These are phyloP conservation scores for Xanthorhoe spadicearia DNA, from an alignment of 2,888 invertebrate genomes.

Conservation along the genomic window DNA sequence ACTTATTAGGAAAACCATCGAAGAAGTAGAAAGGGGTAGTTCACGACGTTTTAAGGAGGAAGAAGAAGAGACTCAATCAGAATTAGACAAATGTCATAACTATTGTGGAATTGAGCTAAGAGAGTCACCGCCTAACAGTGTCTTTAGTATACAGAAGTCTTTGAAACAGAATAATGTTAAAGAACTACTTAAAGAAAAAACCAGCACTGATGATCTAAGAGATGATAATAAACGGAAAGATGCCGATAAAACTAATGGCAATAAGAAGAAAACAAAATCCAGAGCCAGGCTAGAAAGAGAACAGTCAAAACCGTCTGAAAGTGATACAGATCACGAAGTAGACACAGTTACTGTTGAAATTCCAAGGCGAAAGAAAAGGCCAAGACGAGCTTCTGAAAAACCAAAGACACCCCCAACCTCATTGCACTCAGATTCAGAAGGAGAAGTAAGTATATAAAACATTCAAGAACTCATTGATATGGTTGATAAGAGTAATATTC, in stretches of 20 bases:
- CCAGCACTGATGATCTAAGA: constrained; percentile 61
- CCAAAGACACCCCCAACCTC: constrained; percentile 77
- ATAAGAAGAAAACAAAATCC: constrained; percentile 77
- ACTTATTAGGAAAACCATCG: constrained; percentile 78
- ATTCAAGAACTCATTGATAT: neutral
- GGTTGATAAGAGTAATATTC: neutral
- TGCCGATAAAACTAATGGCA: constrained; percentile 66
- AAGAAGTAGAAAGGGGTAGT: constrained; percentile 78
- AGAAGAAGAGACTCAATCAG: constrained; percentile 46
- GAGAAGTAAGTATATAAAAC: constrained; percentile 64
- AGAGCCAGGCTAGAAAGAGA: constrained; percentile 79
- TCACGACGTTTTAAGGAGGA: constrained; percentile 63
- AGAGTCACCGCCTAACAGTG: constrained; percentile 56
- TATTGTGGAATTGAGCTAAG: constrained; percentile 42
- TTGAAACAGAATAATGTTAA: constrained; percentile 53
- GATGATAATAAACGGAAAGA: constrained; percentile 71
- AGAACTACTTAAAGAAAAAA: constrained; percentile 47
- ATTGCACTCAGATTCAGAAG: constrained; percentile 78
- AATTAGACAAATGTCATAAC: constrained; percentile 29
- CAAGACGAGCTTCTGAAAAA: constrained; percentile 73
- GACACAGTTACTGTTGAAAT: constrained; percentile 82
- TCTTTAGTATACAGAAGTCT: constrained; percentile 53
- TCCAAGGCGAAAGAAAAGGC: constrained; percentile 76
- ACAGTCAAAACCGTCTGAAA: constrained; percentile 81
- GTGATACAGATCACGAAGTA: constrained; percentile 77